Evolutionary conservation across 2,888 invertebrate species (phyloP).

Genomic region (Philonicus albiceps): DNA sequence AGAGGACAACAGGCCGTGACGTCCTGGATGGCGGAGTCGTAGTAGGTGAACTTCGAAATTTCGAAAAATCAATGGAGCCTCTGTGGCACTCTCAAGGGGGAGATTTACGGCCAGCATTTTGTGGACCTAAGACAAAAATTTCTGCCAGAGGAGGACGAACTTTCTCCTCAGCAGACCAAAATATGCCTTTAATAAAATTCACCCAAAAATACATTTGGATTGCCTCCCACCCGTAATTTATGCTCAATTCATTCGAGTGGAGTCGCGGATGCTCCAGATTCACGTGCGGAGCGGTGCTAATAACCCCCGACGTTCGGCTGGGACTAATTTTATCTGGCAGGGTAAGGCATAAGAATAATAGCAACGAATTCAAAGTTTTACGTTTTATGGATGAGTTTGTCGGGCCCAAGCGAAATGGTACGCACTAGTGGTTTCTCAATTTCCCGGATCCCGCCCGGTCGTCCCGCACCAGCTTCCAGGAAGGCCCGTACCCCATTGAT

Average conservation of each 20-base stretch:
- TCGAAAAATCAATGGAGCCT: conserved; percentile 7
- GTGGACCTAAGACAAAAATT: background rate
- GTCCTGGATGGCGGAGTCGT: background rate
- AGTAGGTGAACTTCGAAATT: conserved; percentile 15
- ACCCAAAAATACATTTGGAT: conserved; percentile 9
- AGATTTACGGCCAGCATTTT: conserved; percentile 19
- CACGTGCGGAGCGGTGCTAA: background rate
- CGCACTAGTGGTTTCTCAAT: background rate
- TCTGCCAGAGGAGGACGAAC: background rate
- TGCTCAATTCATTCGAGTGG: background rate
- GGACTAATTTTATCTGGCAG: conserved; percentile 6
- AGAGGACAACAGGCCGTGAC: background rate
- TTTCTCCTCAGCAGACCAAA: background rate
- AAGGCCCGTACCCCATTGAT: background rate
- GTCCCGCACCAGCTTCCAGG: background rate
- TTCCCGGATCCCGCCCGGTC: background rate
- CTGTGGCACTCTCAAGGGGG: background rate
- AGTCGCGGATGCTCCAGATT: background rate
- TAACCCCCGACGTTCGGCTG: background rate
- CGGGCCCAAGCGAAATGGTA: background rate
- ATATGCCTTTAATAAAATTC: conserved; percentile 26
- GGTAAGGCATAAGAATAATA: background rate
- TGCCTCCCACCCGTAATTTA: background rate
- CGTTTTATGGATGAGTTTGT: conserved; percentile 19
- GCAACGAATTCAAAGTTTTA: conserved; percentile 10